Evolutionary conservation across 2,888 invertebrate species (phyloP), one percentile per base, ranked within the genome.

Genomic region (Ennomos fuscantarius): DNA sequence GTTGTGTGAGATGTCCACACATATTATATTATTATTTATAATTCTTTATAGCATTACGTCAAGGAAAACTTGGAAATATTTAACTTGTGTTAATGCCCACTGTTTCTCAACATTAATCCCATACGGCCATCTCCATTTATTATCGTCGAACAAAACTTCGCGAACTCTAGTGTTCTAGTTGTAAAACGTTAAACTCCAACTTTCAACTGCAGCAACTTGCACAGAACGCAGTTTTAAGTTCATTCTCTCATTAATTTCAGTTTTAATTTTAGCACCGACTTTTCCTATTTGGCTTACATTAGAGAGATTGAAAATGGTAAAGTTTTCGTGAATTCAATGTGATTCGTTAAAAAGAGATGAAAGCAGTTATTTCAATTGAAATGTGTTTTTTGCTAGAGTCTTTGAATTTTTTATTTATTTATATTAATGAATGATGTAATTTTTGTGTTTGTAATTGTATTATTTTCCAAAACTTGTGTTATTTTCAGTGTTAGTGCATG

Each of bases 161-260:
- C 31, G 13, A 66, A 67, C 55, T 66, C 54, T 44, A 65, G 56
- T 66, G 68, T 62, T 63, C 62, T 65, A 68, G 66, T 70, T 65
- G 67, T 65, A 59, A 65, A 65, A 68, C 61, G 62, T 66, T 60
- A 65, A 37, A 44, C 42, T 42, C n/a, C n/a, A 50, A 46, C 41
- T 56, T 51, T 41, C 34, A 49, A 60, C 50, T 54, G 44, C 42
- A 56, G 24, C 47, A 63, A 56, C 56, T 68, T 44, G 48, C 33
- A 50, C 41, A 45, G 49, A 46, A 41, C 60, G 55, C 59, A 61
- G 62, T 62, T 65, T 55, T 58, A 51, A 36, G 32, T 44, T 40
- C 55, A 60, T 62, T 36, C 47, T 53, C 56, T 63, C 62, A 64
- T 65, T 66, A 65, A 61, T 50, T 45, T 45, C 45, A 56, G 37